Percentiles rank a stretch among this genome's conserved stretches.
Conservation (phyloP, 2,888 invertebrate genomes). For the Coleophora flavipennella region DNA sequence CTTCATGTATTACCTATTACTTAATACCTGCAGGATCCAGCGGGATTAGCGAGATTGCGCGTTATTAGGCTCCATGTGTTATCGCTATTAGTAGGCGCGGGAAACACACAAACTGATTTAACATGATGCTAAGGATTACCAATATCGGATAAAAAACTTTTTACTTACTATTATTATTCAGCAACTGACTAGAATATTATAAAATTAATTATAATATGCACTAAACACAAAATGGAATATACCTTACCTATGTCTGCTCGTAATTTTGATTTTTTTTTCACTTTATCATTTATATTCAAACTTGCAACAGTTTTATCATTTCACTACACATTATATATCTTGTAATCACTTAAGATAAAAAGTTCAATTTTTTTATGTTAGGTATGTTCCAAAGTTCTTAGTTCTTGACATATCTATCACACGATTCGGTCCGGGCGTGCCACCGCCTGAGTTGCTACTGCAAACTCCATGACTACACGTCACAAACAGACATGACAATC, state of each 20-base stretch:
- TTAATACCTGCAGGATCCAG: no score
- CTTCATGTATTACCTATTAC: no score
- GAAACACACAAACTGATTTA: no score
- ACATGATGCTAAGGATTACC: no score
- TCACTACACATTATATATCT: conserved; percentile 15
- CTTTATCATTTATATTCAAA: conserved; percentile 18
- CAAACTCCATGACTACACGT: conserved; percentile 62
- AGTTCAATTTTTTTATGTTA: background rate
- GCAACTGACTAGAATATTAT: no score
- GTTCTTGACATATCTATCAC: conserved; percentile 39
- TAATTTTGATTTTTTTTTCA: conserved; percentile 42
- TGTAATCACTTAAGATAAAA: background rate
- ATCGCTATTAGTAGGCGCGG: no score
- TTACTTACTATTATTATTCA: no score
- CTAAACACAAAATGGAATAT: background rate
- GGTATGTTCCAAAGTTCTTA: conserved; percentile 12
- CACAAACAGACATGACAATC: conserved; percentile 64
- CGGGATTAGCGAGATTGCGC: no score
- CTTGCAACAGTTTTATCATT: conserved; percentile 1
- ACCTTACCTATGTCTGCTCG: conserved; percentile 37
- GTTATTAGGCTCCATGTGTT: no score
- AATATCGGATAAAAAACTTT: no score
- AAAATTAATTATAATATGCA: no score
- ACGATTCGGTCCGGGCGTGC: conserved; percentile 60
- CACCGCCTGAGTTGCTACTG: conserved; percentile 64